Base-by-base conservation (phyloP, 2,113 vertebrate genomes). In the Hippopotamus amphibius region DNA sequence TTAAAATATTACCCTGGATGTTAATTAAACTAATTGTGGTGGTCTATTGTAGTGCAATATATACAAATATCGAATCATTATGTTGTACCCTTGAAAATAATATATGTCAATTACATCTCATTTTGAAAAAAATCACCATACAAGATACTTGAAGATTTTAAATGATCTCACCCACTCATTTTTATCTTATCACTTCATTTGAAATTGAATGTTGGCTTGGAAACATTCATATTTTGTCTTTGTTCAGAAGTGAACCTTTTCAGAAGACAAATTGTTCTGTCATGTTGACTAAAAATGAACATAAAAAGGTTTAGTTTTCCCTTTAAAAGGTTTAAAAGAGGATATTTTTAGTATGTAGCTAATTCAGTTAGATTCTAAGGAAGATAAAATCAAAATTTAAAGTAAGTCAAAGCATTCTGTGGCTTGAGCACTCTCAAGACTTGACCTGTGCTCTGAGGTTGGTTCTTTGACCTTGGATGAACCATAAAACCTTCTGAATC, bases 161-260 rank as follows among this genome's bases (percentile, higher is more conserved):
- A 87, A 85, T 90, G 19, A 66, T 61, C 26, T 68, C 37, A 83
- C 53, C 7, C 33, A 74, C 53, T 93, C 53, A 46, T 59, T 80
- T 90, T 93, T 89, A 63, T 63, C 43, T 10, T 87, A 30, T 93
- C 16, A 33, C n/a, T 88, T 86, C 74, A 81, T 91, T 90, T 87
- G 59, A 77, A 90, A 87, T 17, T 76, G 86, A 86, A 63, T 50
- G 22, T 55, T 90, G 59, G 15, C 7, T 90, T 95, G 74, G 28
- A 93, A 90, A 37, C 50, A 68, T 69, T 22, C 53, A 14, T 61
- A 86, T 90, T 95, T 95, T 87, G 66, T 26, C 85, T 95, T 46
- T 81, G 81, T 93, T 72, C 57, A 74, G 41, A 95, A 65, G 37
- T 57, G 24, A 93, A 72, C 53, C 41, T 74, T 50, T 89, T 88